These are phyloP conservation scores for Smittia aterrima DNA, from an alignment of 2,888 invertebrate genomes.

Conservation along the genomic window DNA sequence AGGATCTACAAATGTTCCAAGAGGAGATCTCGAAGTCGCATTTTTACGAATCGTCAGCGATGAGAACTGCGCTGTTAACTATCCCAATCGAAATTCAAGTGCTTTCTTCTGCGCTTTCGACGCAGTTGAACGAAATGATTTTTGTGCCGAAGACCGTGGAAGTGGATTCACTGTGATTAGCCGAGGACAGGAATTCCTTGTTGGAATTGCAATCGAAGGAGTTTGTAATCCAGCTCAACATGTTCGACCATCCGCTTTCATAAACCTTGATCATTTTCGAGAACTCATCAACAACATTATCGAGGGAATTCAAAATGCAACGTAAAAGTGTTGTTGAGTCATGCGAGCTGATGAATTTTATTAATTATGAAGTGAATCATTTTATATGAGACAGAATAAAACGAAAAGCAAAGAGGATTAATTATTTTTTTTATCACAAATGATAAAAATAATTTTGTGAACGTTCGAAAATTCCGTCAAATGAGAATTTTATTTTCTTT, in stretches of 20 bases:
- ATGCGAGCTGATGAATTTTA: too few species aligned
- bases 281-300: background rate
- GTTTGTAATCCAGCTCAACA: background rate
- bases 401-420: too few species aligned
- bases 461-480: background rate
- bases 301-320: background rate
- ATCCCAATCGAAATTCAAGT: background rate
- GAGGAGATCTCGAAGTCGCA: background rate
- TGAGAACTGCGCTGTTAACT: background rate
- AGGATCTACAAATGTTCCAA: background rate
- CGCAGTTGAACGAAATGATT: background rate
- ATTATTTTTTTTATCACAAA: too few species aligned
- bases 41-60: background rate
- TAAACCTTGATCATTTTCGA: background rate
- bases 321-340: too few species aligned
- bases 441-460: background rate
- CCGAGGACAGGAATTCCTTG: conserved; percentile 10
- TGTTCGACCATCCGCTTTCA: background rate
- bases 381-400: too few species aligned
- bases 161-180: background rate
- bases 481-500: background rate
- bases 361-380: too few species aligned
- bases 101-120: conserved; percentile 23
- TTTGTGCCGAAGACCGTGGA: conserved; percentile 27
- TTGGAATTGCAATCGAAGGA: background rate